Evolutionary conservation across 2,113 vertebrate genomes (phyloP), one percentile per base, ranked within the genome.

Genomic region (Mixornis gularis): DNA sequence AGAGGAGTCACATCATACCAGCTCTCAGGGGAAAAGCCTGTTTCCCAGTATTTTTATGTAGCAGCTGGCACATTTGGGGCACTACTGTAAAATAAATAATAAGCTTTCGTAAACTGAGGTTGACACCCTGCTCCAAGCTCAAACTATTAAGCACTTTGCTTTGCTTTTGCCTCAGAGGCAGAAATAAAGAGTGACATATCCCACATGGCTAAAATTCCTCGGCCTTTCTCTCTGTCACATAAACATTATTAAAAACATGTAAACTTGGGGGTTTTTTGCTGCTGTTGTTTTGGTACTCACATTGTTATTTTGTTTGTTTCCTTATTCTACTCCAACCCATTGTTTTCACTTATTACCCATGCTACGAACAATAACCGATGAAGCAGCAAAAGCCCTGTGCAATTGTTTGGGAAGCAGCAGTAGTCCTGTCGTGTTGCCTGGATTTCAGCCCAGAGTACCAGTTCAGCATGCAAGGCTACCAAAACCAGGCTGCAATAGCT

Each of bases 341-440:
- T 97, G 95, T 97, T 95, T 97, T 95, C 95, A 96, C 88, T 96
- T 95, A 94, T 94, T 95, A 89, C 86, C 84, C 95, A 91, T 25
- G 74, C 94, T 88, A 91, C 2, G 2, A 96, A 95, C 95, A 97
- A 95, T 92, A 95, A 94, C 90, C 44, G 7, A 73, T 44, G 93
- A 95, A 95, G 91, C 87, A 94, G 89, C 87, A 97, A 92, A 95
- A 90, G 72, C 79, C 41, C 85, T 13, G 80, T 68, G 85, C 95
- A 95, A 96, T 96, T 97, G 94, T 96, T 85, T 84, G 87, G 85
- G 92, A 83, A 97, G 83, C 87, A 86, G 91, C 92, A 95, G 94
- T 82, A 95, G 90, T 79, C 90, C 82, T 40, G 3, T 78, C 25
- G 2, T 43, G 25, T 66, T 92, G 94, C 81, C 85, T 94, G 86